Evolutionary conservation across 1,140 invertebrate species (phyloP).

Genomic region (Trichonephila inaurata): DNA sequence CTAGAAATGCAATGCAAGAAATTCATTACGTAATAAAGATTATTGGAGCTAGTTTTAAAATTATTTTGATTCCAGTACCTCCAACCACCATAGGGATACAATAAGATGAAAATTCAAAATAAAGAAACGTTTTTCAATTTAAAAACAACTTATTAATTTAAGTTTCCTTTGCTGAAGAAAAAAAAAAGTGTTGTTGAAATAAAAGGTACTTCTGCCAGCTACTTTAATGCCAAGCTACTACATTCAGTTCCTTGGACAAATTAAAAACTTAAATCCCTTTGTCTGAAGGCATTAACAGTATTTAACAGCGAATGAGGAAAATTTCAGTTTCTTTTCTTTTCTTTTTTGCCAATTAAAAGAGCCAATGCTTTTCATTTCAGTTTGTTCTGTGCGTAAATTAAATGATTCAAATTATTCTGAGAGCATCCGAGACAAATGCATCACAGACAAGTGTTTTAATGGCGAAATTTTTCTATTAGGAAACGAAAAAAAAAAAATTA

Average conservation of each 20-base stretch:
- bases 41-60: background rate
- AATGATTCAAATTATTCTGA: constrained; percentile 25
- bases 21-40: too few species aligned
- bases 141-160: background rate
- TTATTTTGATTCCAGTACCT: background rate
- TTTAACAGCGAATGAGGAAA: background rate
- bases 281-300: constrained; percentile 1
- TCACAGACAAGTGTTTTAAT: constrained; percentile 20
- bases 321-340: background rate
- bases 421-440: background rate
- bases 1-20: too few species aligned
- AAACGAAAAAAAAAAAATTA: constrained; percentile 2
- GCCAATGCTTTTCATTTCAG: background rate
- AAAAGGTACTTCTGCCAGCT: background rate
- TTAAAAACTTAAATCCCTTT: constrained; percentile 28
- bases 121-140: background rate
- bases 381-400: constrained; percentile 19
- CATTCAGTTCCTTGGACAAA: background rate
- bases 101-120: background rate
- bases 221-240: background rate
- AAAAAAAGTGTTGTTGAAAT: background rate
- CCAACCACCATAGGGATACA: background rate
- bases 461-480: constrained; percentile 15
- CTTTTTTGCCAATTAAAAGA: background rate
- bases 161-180: background rate